Percentiles rank a stretch among this genome's conserved stretches.
phyloP scores from a whole-genome alignment of 2,797 vertebrate genomes.

The Paratrypauchen microcephalus region DNA sequence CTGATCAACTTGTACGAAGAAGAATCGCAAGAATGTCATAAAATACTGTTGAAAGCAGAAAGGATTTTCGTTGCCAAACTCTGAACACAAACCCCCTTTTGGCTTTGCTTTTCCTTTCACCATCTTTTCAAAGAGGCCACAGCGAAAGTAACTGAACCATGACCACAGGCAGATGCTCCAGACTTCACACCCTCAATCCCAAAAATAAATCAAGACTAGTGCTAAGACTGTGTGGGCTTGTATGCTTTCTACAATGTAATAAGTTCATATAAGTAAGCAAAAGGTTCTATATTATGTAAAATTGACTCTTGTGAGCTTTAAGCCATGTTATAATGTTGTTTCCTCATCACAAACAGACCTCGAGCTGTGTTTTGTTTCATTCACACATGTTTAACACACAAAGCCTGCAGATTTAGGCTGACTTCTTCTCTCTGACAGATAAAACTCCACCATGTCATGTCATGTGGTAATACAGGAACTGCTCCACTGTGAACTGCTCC shows the following conservation, averaged over 20 bases:
- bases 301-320: too few relatives aligned
- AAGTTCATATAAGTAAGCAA: too few relatives aligned
- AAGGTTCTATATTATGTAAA: too few relatives aligned
- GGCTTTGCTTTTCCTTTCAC: constrained; percentile 58
- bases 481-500: too few relatives aligned
- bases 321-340: too few relatives aligned
- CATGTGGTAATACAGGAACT: too few relatives aligned
- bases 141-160: constrained; percentile 74
- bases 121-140: constrained; percentile 80
- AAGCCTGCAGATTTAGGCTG: too few relatives aligned
- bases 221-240: constrained; percentile 4
- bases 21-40: background rate
- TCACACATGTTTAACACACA: too few relatives aligned
- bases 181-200: constrained; percentile 64
- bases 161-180: constrained; percentile 72
- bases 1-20: background rate
- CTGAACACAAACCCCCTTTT: constrained; percentile 1
- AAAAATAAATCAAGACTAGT: constrained; percentile 49
- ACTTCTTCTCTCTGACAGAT: too few relatives aligned
- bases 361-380: too few relatives aligned
- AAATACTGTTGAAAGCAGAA: constrained; percentile 60
- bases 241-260: background rate
- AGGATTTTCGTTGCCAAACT: constrained; percentile 63
- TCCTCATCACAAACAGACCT: too few relatives aligned
- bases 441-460: too few relatives aligned